phyloP scores from a whole-genome alignment of 2,113 vertebrate species.

The Rhodinocichla rosea region DNA sequence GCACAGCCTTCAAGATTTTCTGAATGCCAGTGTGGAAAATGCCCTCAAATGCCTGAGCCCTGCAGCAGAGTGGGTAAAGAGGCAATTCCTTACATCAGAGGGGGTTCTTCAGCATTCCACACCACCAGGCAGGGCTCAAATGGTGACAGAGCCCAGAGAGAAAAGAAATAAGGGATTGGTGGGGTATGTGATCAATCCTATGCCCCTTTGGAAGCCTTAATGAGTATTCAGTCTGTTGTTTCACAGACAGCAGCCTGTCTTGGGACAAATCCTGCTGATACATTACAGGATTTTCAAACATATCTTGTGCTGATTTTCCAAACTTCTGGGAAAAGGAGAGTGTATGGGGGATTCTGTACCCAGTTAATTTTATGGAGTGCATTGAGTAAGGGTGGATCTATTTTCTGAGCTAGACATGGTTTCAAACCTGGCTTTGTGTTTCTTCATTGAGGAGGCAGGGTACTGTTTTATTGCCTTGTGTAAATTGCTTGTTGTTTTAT shows the following conservation, averaged over 20 bases:
- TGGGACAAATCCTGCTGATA: not conserved
- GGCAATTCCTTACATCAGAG: not conserved
- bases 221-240: not conserved
- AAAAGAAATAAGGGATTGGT: not conserved
- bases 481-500: constrained; percentile 51
- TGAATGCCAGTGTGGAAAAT: not conserved
- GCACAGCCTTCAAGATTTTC: not conserved
- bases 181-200: not conserved
- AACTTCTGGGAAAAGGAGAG: not conserved
- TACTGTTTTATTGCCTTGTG: constrained; percentile 9
- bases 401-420: not conserved
- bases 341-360: not conserved
- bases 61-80: not conserved
- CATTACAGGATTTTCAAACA: not conserved
- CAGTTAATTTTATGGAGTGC: constrained; percentile 18
- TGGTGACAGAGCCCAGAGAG: not conserved
- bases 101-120: rapidly evolving
- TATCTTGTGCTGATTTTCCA: not conserved
- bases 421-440: constrained; percentile 29
- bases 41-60: not conserved
- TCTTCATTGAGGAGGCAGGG: not conserved
- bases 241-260: not conserved
- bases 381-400: constrained; percentile 4
- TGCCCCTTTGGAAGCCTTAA: not conserved
- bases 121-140: not conserved